These are phyloP conservation scores for Eremophila alpestris DNA, from an alignment of 2,797 vertebrate species.

Conservation along the genomic window DNA sequence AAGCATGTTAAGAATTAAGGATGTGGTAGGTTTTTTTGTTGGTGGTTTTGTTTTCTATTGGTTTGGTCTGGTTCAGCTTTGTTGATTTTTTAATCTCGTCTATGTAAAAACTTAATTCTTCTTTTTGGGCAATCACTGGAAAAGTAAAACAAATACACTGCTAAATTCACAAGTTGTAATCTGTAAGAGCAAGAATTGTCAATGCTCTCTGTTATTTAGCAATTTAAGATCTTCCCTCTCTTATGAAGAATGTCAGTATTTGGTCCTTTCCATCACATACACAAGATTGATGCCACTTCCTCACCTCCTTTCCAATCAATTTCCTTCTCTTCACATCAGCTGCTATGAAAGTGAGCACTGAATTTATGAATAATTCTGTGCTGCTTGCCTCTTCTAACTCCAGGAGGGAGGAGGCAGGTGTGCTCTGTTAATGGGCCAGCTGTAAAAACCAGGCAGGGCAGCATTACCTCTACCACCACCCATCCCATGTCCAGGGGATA, in stretches of 20 bases:
- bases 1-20: background rate
- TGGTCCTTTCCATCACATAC: background rate
- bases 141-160: background rate
- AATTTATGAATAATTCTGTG: no score
- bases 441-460: no score
- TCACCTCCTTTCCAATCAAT: background rate
- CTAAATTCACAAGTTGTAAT: background rate
- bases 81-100: background rate
- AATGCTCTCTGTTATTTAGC: background rate
- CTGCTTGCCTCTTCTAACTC: no score
- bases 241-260: background rate
- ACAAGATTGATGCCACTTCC: background rate
- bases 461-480: no score
- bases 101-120: background rate
- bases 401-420: no score
- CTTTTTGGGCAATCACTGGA: background rate
- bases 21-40: accelerated
- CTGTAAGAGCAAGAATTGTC: background rate
- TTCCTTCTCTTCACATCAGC: background rate
- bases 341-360: no score
- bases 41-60: background rate
- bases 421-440: no score
- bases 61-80: background rate
- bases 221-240: background rate
- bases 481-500: no score